Conservation (phyloP, 1,140 invertebrate genomes). For the Bilobella aurantiaca region DNA sequence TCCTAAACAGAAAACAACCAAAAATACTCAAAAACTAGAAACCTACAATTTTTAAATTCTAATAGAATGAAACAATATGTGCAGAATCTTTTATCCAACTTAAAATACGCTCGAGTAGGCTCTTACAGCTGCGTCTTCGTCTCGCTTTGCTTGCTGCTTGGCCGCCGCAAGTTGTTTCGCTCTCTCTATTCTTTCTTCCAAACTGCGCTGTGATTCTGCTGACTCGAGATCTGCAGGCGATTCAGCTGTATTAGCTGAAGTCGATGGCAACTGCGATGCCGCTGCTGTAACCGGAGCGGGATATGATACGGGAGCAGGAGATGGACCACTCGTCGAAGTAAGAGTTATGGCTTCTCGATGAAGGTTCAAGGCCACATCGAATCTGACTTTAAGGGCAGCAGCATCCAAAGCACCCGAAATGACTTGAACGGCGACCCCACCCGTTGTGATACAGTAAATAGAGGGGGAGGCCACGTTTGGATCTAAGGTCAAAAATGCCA, state of each 20-base stretch:
- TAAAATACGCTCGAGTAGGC: too few relatives aligned
- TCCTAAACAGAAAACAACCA: slow-evolving; percentile 37
- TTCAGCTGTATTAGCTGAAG: slow-evolving; percentile 34
- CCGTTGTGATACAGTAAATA: slow-evolving; percentile 25
- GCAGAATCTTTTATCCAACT: too few relatives aligned
- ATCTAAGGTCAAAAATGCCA: slow-evolving; percentile 15
- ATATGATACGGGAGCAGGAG: background rate
- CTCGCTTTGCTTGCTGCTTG: slow-evolving; percentile 47
- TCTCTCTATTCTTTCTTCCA: slow-evolving; percentile 41
- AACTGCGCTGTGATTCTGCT: too few relatives aligned
- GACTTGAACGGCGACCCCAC: slow-evolving; percentile 23
- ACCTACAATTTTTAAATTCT: slow-evolving; percentile 9
- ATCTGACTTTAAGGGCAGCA: slow-evolving; percentile 15
- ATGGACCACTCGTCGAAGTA: background rate
- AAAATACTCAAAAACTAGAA: slow-evolving; percentile 12
- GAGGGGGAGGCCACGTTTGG: slow-evolving; percentile 22
- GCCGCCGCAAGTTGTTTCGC: slow-evolving; percentile 50
- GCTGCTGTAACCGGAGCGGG: background rate
- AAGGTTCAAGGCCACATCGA: slow-evolving; percentile 15
- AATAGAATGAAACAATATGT: too few relatives aligned
- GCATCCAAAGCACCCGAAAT: background rate
- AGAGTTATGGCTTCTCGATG: slow-evolving; percentile 11
- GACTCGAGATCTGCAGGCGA: too few relatives aligned
- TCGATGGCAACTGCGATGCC: background rate
- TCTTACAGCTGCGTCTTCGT: slow-evolving; percentile 52